phyloP scores from a whole-genome alignment of 2,113 vertebrate species.

The Brevimyrus niger region DNA sequence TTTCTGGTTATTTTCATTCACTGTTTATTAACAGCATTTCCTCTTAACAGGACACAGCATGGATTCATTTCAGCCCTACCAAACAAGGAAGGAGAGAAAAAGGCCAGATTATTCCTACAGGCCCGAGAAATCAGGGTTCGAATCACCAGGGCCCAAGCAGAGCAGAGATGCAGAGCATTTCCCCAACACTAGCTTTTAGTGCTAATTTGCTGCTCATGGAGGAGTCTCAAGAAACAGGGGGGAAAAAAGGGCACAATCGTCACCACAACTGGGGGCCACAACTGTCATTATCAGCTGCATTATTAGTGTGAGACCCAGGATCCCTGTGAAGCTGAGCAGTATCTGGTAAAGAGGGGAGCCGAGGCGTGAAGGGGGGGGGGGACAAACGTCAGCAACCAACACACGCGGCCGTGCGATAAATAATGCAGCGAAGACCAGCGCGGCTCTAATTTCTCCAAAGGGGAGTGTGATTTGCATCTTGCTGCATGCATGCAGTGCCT shows the following conservation, averaged over 20 bases:
- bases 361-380: not conserved
- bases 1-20: not conserved
- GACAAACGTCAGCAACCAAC: not conserved
- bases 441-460: slow-evolving; percentile 25
- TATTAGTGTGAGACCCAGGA: not conserved
- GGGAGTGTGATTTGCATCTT: slow-evolving; percentile 24
- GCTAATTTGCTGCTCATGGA: not conserved
- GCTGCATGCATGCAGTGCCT: not conserved
- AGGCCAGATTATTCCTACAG: not conserved
- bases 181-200: not conserved
- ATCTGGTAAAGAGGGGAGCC: not conserved
- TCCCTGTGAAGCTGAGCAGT: not conserved
- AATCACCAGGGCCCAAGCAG: not conserved
- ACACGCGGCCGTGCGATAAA: slow-evolving; percentile 32
- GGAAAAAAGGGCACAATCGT: not conserved
- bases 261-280: not conserved
- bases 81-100: not conserved
- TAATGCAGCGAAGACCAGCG: slow-evolving; percentile 28
- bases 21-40: not conserved
- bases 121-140: not conserved
- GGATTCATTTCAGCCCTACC: not conserved
- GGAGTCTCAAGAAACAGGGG: not conserved
- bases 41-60: not conserved
- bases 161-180: not conserved
- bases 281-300: not conserved